A percentile compares a stretch with the other conserved stretches of the same genome.
Evolutionary conservation across 2,113 vertebrate genomes (phyloP).

Genomic region (Zosterops hypoxanthus): DNA sequence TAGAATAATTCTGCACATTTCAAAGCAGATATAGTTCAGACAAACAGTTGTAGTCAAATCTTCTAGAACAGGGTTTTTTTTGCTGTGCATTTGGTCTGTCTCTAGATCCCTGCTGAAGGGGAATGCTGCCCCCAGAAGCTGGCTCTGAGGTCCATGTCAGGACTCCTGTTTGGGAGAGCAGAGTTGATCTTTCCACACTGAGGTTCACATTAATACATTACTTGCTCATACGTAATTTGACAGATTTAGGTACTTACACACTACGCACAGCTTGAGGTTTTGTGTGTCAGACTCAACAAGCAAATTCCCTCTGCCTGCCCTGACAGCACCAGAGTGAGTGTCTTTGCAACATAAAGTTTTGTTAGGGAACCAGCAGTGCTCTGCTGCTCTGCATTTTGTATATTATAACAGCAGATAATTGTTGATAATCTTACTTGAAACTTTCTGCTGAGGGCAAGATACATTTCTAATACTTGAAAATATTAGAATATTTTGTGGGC

Average conservation of each 20-base stretch:
- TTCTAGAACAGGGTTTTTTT: background rate
- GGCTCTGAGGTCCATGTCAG: background rate
- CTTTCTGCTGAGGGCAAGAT: background rate
- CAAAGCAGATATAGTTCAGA: background rate
- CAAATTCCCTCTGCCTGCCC: background rate
- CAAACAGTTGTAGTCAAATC: background rate
- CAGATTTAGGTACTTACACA: background rate
- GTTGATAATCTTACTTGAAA: background rate
- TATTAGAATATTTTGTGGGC: background rate
- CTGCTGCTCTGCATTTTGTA: background rate
- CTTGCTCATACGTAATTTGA: background rate
- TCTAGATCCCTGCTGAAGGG: background rate
- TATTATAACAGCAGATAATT: background rate
- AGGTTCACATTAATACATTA: accelerated
- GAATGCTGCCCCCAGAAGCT: background rate
- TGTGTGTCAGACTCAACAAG: background rate
- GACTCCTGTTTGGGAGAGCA: background rate
- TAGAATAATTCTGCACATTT: background rate
- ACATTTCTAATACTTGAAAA: background rate
- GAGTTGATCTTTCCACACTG: background rate
- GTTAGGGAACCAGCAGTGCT: background rate
- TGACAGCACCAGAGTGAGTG: background rate
- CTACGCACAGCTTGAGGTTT: background rate
- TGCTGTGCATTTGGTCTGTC: background rate
- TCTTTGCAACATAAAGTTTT: background rate